phyloP scores from a whole-genome alignment of 1,140 invertebrate genomes.

The Diprion similis region DNA sequence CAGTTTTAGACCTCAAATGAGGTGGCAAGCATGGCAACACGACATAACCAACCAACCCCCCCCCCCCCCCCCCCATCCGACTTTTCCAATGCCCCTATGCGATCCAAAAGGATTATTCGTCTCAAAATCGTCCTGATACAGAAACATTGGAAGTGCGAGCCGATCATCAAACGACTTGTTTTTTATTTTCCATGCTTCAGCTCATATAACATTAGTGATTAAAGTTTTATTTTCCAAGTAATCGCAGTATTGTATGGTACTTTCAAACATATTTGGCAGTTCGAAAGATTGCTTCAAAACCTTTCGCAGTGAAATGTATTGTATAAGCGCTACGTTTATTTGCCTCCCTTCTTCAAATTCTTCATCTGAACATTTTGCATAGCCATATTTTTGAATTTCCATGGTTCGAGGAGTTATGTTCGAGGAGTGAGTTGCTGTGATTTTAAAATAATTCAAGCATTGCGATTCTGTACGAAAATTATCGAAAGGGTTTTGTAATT shows the following conservation, averaged over 20 bases:
- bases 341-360: neutral
- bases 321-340: neutral
- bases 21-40: constrained; percentile 28
- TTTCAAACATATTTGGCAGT: constrained; percentile 12
- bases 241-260: neutral
- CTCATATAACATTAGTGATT: constrained; percentile 11
- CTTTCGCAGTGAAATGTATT: constrained; percentile 3
- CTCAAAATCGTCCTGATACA: constrained; percentile 16
- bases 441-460: neutral
- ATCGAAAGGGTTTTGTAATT: neutral
- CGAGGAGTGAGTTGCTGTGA: neutral
- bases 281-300: constrained; percentile 16
- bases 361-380: neutral
- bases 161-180: neutral
- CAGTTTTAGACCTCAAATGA: constrained; percentile 26
- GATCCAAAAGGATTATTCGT: constrained; percentile 13
- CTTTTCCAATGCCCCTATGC: constrained; percentile 23
- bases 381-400: neutral
- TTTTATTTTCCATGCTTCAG: constrained; percentile 1
- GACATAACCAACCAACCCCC: constrained; percentile 28
- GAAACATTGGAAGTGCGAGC: constrained; percentile 12
- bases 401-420: too few species aligned
- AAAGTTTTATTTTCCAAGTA: neutral
- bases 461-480: neutral
- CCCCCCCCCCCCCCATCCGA: too few species aligned